These are phyloP conservation scores for Mythimna ferrago DNA, from an alignment of 2,888 invertebrate species.

Conservation along the genomic window DNA sequence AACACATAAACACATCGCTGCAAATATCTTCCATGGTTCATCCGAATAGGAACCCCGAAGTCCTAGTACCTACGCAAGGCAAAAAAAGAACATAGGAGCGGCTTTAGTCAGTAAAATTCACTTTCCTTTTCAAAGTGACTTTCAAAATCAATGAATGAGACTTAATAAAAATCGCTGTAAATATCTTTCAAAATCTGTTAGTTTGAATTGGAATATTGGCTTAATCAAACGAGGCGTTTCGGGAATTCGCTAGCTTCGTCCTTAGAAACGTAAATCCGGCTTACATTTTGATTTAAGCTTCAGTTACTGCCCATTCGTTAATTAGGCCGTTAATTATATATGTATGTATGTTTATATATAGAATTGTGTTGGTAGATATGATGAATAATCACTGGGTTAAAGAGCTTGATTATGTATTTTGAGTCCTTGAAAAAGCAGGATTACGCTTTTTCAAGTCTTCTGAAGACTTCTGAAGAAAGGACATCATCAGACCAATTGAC, in stretches of 20 bases:
- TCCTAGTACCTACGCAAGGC: no score
- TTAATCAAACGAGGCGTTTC: slow-evolving; percentile 6
- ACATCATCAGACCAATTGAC: no score
- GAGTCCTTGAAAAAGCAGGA: neutral
- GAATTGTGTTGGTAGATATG: neutral
- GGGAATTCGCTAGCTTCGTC: slow-evolving; percentile 16
- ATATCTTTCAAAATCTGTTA: neutral
- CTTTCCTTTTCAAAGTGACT: no score
- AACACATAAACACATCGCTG: no score
- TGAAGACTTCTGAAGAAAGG: no score
- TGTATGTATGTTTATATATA: neutral
- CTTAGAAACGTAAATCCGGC: slow-evolving; percentile 50
- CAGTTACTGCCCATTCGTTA: slow-evolving; percentile 40
- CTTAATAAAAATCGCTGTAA: no score
- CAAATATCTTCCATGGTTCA: no score
- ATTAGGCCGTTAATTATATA: slow-evolving; percentile 39
- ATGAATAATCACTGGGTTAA: neutral
- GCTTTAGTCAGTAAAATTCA: no score
- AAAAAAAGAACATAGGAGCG: neutral
- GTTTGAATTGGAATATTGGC: neutral
- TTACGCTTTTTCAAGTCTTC: no score
- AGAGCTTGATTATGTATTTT: neutral
- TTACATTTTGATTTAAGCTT: slow-evolving; percentile 51
- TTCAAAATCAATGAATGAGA: no score
- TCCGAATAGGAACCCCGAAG: no score